Conservation (phyloP, 92 coral and sea anemone genomes). For the Zoanthus solanderi region DNA sequence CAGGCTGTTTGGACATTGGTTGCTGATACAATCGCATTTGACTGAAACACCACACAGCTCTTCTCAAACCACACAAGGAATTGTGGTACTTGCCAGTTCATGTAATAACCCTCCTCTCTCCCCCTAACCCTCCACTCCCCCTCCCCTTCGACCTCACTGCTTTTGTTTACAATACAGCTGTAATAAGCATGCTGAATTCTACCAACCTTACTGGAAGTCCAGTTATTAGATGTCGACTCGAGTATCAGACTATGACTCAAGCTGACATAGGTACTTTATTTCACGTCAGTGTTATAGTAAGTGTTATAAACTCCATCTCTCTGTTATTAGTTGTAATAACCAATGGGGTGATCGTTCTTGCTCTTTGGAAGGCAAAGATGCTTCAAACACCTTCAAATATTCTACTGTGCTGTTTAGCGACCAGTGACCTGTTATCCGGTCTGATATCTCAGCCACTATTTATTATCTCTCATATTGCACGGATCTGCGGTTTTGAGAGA, state of each 20-base stretch:
- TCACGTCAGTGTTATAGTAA: constrained; percentile 22
- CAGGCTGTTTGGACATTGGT: no score
- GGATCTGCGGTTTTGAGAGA: constrained; percentile 8
- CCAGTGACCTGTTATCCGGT: constrained; percentile 46
- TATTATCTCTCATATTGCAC: constrained; percentile 45
- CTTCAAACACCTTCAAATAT: constrained; percentile 42
- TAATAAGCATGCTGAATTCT: constrained; percentile 1
- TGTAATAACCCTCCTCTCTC: no score
- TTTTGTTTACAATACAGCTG: background rate
- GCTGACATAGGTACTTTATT: constrained; percentile 21
- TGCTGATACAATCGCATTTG: no score
- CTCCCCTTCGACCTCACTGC: background rate
- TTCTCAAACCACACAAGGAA: no score
- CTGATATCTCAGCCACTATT: constrained; percentile 49
- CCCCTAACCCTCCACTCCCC: no score
- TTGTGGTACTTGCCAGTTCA: no score
- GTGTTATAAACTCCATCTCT: constrained; percentile 24
- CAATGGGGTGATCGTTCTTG: constrained; percentile 25
- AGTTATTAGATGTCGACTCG: constrained; percentile 15
- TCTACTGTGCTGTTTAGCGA: constrained; percentile 48
- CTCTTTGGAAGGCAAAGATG: constrained; percentile 33
- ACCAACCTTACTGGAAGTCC: constrained; percentile 8
- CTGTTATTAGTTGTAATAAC: constrained; percentile 7
- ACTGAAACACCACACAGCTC: no score
- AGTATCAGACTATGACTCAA: constrained; percentile 32